A percentile compares a stretch with the other conserved stretches of the same genome.
phyloP scores from a whole-genome alignment of 2,888 invertebrate species.

The Carcina quercana region DNA sequence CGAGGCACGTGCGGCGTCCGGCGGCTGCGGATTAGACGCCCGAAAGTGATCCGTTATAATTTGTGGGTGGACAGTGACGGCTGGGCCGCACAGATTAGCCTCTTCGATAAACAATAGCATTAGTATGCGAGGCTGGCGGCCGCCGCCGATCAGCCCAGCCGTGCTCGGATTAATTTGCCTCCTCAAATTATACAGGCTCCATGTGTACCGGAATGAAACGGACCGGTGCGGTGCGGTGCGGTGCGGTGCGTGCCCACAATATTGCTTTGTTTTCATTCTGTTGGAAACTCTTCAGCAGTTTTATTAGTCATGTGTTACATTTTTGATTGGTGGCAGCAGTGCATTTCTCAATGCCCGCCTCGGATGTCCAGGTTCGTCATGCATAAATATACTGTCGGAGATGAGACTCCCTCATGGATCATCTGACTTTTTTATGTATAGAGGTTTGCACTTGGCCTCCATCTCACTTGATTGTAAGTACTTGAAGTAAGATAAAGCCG shows the following conservation, averaged over 20 bases:
- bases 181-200: slow-evolving; percentile 63
- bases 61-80: slow-evolving; percentile 68
- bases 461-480: too few relatives aligned
- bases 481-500: too few relatives aligned
- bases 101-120: slow-evolving; percentile 74
- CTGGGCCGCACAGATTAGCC: slow-evolving; percentile 73
- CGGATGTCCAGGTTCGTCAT: too few relatives aligned
- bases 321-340: too few relatives aligned
- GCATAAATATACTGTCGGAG: too few relatives aligned
- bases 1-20: slow-evolving; percentile 13
- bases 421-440: too few relatives aligned
- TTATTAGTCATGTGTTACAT: too few relatives aligned
- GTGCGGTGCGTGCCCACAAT: slow-evolving; percentile 39
- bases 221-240: slow-evolving; percentile 37
- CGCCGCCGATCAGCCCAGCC: slow-evolving; percentile 64
- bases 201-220: slow-evolving; percentile 35
- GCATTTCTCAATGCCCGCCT: too few relatives aligned
- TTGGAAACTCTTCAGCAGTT: slow-evolving; percentile 10
- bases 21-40: slow-evolving; percentile 54
- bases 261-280: slow-evolving; percentile 51
- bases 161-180: slow-evolving; percentile 72
- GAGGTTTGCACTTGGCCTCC: too few relatives aligned
- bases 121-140: slow-evolving; percentile 73
- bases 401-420: too few relatives aligned
- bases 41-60: slow-evolving; percentile 72